Conservation (phyloP, 2,113 vertebrate genomes). For the Psettodes erumei region DNA sequence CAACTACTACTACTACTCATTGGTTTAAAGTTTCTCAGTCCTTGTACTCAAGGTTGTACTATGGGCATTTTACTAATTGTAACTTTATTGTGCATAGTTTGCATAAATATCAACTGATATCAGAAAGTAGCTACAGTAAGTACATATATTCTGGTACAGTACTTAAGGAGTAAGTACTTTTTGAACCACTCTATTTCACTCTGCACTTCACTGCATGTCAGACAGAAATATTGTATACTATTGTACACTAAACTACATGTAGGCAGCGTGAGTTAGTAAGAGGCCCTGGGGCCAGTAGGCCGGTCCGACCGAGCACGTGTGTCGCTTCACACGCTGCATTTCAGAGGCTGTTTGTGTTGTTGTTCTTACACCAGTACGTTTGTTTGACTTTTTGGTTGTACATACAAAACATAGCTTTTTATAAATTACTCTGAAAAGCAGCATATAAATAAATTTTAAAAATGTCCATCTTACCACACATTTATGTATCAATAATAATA, state of each 20-base stretch:
- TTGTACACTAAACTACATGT: background rate
- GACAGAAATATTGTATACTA: background rate
- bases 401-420: background rate
- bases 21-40: background rate
- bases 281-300: no score
- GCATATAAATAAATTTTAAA: background rate
- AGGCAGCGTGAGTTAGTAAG: background rate
- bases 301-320: no score
- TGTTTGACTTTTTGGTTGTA: background rate
- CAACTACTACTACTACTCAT: background rate
- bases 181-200: background rate
- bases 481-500: background rate
- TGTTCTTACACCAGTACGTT: background rate
- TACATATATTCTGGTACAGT: background rate
- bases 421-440: background rate
- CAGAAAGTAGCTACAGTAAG: background rate
- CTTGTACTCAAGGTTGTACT: background rate
- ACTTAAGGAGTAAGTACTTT: background rate
- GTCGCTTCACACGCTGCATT: no score
- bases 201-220: background rate
- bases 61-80: background rate
- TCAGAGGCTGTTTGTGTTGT: no score
- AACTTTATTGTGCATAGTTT: background rate
- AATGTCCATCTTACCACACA: background rate
- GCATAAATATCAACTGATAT: background rate